Percentiles rank a stretch among this genome's conserved stretches.
Conservation (phyloP, 2,113 vertebrate genomes). For the Rhinoderma darwinii region DNA sequence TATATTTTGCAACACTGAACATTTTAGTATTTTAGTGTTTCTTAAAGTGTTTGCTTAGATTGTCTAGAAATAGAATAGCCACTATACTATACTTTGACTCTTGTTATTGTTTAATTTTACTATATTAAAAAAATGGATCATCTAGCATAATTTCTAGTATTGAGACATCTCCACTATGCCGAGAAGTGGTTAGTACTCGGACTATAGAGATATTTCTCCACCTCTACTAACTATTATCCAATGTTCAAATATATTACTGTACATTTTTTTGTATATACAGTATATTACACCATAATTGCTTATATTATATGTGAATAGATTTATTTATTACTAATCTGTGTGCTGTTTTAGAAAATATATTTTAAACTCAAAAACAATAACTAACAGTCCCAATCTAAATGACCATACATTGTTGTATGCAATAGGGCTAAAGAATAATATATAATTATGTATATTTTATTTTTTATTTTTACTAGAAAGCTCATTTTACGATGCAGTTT, state of each 20-base stretch:
- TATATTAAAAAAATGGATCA: not conserved
- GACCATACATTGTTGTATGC: not conserved
- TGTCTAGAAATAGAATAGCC: not conserved
- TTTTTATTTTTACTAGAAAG: not conserved
- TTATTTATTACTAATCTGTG: no score
- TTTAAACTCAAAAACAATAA: not conserved
- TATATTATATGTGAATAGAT: not conserved
- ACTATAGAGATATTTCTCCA: no score
- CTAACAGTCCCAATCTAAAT: not conserved
- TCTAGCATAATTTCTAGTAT: not conserved
- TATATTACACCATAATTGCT: not conserved
- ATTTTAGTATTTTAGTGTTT: not conserved
- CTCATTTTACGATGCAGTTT: not conserved
- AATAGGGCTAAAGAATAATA: not conserved
- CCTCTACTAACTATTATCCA: not conserved
- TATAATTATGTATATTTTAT: not conserved
- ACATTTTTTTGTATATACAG: not conserved
- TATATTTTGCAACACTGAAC: not conserved
- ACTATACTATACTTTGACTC: not conserved
- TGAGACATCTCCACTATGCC: not conserved
- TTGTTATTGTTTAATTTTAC: not conserved
- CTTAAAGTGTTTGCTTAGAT: not conserved
- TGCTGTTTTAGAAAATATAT: not conserved
- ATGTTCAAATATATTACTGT: not conserved
- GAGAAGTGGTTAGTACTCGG: not conserved